Evolutionary conservation across 2,797 vertebrate genomes (phyloP), one percentile per base, ranked within the genome.

Genomic region (Cyprinodon diabolis): DNA sequence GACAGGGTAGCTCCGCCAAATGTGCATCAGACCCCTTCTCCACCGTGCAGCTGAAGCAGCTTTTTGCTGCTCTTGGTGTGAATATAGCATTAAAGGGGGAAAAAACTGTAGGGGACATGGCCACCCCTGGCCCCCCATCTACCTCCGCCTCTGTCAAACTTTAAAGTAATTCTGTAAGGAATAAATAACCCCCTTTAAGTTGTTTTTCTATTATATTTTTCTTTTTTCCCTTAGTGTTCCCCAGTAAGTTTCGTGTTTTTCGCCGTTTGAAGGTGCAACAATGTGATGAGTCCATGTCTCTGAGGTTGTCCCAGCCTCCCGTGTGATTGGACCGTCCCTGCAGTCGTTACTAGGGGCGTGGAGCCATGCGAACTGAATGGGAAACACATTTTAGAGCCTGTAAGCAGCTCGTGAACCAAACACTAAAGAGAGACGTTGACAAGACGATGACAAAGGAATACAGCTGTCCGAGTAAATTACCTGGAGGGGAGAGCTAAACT

Each of bases 291-390:
- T 23, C 47, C 67, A 65, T 45, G 37, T 70, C 69, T 45, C 74
- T 15, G 62, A 21, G 52, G 35, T 19, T 30, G 78, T 76, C 77
- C 52, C 79, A 72, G 74, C 77, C 81, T 23, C 69, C 81, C 1
- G 55, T 77, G 73, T 89, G 88, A 95, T 94, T 94, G 94, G 94
- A 69, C 86, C 66, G 37, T 12, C 35, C 56, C 77, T 72, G 49
- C 69, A 15, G 70, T 84, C 87, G 89, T 85, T 91, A 82, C 88
- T 79, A 93, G 91, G 93, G 94, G 69, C 76, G 40, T 68, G 92
- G 93, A 91, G 23, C 89, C 86, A 6, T 70, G 76, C 85, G 67
- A 45, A 70, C 76, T 88, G 84, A 87, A 89, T 90, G 88, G 78
- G 80, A 80, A 83, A 82, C 90, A 82, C 86, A 82, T 86, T 87